Conservation (phyloP, 2,113 vertebrate genomes). For the Phyllostomus hastatus region DNA sequence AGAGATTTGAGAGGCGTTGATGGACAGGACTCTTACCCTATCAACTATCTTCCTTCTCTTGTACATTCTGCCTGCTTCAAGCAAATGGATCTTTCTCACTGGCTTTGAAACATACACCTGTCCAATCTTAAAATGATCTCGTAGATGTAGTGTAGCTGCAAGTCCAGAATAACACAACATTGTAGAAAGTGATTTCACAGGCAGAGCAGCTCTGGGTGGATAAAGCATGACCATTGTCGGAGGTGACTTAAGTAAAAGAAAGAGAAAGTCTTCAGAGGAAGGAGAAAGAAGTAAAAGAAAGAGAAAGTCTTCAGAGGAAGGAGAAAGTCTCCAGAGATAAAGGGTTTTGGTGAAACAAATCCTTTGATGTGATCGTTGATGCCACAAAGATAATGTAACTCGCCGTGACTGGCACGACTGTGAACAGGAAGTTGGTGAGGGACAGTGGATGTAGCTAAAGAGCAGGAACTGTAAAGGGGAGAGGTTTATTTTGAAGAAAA, state of each 20-base stretch:
- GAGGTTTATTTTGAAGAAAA: neutral
- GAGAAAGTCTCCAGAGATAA: neutral
- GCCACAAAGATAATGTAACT: neutral
- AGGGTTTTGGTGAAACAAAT: neutral
- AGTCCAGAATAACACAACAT: neutral
- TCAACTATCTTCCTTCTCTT: neutral
- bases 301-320: neutral
- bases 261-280: neutral
- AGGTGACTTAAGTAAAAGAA: neutral
- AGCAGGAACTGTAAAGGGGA: neutral
- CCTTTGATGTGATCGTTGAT: neutral
- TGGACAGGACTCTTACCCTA: too few relatives aligned
- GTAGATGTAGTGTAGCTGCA: neutral
- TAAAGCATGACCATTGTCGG: neutral
- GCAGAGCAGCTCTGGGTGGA: neutral
- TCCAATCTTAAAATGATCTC: neutral
- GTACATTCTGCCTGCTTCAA: neutral
- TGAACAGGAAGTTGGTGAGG: neutral
- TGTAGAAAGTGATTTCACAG: neutral
- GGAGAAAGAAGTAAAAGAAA: neutral
- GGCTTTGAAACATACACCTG: neutral
- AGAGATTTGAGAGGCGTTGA: neutral
- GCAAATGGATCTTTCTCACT: neutral
- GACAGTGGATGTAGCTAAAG: neutral
- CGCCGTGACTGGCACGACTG: neutral